Conservation (phyloP, 2,888 invertebrate genomes). For the Rugalucina vietnamica region DNA sequence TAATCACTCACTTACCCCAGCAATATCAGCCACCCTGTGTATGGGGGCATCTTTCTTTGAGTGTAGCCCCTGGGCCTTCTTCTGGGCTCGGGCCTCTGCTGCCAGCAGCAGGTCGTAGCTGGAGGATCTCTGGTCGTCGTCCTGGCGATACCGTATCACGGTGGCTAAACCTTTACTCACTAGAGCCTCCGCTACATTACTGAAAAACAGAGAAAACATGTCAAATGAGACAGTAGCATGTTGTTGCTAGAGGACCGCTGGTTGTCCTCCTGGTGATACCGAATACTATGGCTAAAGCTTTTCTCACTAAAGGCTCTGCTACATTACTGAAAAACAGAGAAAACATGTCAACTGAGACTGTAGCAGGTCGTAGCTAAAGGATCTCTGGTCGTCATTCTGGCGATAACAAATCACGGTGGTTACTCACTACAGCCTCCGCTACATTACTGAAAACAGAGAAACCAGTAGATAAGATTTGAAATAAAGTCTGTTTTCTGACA, state of each 20-base stretch:
- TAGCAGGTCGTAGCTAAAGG: slow-evolving; percentile 95
- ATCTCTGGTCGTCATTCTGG: slow-evolving; percentile 97
- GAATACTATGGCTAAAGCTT: slow-evolving; percentile 97
- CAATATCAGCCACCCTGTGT: slow-evolving; percentile 95
- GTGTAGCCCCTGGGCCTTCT: slow-evolving; percentile 86
- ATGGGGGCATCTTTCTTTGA: slow-evolving; percentile 90
- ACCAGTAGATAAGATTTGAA: too few relatives aligned
- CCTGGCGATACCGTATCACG: slow-evolving; percentile 96
- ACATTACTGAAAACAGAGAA: slow-evolving; percentile 92
- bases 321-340: slow-evolving; percentile 89
- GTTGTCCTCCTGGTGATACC: slow-evolving; percentile 97
- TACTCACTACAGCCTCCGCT: slow-evolving; percentile 95
- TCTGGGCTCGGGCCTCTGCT: slow-evolving; percentile 96
- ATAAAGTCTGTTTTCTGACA: too few relatives aligned
- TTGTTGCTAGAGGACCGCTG: slow-evolving; percentile 97
- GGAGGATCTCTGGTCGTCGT: slow-evolving; percentile 97
- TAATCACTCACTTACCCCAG: slow-evolving; percentile 85
- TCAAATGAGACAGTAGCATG: slow-evolving; percentile 93
- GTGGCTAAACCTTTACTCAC: slow-evolving; percentile 96
- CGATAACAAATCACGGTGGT: slow-evolving; percentile 97
- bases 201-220: slow-evolving; percentile 84
- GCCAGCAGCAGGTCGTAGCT: slow-evolving; percentile 96
- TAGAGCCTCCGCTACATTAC: slow-evolving; percentile 96
- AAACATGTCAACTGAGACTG: too few relatives aligned
- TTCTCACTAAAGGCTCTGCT: slow-evolving; percentile 95